phyloP scores from a whole-genome alignment of 2,888 invertebrate genomes.

The Eupelmus urozonus region DNA sequence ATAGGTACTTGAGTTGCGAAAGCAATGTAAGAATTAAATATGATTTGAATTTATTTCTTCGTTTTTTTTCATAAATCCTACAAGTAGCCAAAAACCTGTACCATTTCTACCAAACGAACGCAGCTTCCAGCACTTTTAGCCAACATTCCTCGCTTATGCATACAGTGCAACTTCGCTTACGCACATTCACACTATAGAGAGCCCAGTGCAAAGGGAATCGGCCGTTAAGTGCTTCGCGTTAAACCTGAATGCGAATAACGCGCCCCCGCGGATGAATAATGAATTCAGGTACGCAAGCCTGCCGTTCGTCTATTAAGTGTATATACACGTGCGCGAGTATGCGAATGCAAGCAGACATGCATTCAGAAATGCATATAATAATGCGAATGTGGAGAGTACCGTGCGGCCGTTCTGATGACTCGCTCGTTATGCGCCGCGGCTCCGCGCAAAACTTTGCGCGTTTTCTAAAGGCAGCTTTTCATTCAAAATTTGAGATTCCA shows the following conservation, averaged over 20 bases:
- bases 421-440: constrained; percentile 17
- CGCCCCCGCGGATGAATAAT: constrained; percentile 50
- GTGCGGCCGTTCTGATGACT: background rate
- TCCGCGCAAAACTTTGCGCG: too few relatives aligned
- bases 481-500: too few relatives aligned
- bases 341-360: background rate
- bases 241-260: constrained; percentile 43
- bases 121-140: too few relatives aligned
- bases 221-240: constrained; percentile 41
- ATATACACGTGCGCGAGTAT: background rate
- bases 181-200: too few relatives aligned
- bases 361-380: constrained; percentile 33
- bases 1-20: too few relatives aligned
- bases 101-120: background rate
- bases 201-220: constrained; percentile 28
- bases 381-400: constrained; percentile 1
- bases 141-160: background rate
- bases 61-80: too few relatives aligned
- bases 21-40: too few relatives aligned
- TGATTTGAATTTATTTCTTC: too few relatives aligned
- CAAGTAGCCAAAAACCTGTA: background rate
- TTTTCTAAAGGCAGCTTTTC: too few relatives aligned
- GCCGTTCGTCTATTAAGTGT: constrained; percentile 28
- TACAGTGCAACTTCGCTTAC: background rate
- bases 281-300: constrained; percentile 11